Base-by-base conservation (phyloP, 2,113 vertebrate genomes). In the Leucosticte australis region DNA sequence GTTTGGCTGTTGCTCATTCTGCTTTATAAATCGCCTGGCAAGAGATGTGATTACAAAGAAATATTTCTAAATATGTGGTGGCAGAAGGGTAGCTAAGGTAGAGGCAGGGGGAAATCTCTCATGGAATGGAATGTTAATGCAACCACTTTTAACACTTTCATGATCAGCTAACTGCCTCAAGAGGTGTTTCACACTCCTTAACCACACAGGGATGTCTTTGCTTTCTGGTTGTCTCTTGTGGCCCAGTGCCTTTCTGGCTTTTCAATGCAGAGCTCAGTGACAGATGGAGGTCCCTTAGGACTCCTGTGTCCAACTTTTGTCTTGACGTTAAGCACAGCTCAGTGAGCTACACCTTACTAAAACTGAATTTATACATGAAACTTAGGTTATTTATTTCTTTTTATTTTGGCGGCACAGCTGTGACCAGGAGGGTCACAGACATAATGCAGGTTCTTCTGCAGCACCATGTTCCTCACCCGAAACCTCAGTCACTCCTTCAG, bases 391-490 rank as follows among this genome's bases (percentile, higher is more conserved):
- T 59, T 76, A 33, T 71, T 85, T 52, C 2, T 76, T 89, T 87
- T 53, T 11, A 35, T 62, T 76, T 86, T 17, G 11, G 57, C 26
- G 46, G 35, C 37, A 26, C 50, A 50, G 7, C 3, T 57, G 19
- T 42, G 3, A 0, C 27, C 27, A 49, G 26, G 49, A 73, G 19
- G 28, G 23, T 74, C 22, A 41, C 42, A 56, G 35, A 35, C 4
- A 23, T 6, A 56, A 52, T 37, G 11, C 11, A 73, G 27, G 11
- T 28, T 73, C 18, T 39, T 68, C 46, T 56, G 23, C 1, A 18
- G 47, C 15, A 15, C 13, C 0, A 0, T 20, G 18, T 39, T 80
- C 21, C 47, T 92, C 41, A 39, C 16, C 11, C 5, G 1, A 76
- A 62, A 49, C 14, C 56, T 74, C 1, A 2, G 4, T 44, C 62